Conservation (phyloP, 2,113 vertebrate species). For the Tangachromis dhanisi region DNA sequence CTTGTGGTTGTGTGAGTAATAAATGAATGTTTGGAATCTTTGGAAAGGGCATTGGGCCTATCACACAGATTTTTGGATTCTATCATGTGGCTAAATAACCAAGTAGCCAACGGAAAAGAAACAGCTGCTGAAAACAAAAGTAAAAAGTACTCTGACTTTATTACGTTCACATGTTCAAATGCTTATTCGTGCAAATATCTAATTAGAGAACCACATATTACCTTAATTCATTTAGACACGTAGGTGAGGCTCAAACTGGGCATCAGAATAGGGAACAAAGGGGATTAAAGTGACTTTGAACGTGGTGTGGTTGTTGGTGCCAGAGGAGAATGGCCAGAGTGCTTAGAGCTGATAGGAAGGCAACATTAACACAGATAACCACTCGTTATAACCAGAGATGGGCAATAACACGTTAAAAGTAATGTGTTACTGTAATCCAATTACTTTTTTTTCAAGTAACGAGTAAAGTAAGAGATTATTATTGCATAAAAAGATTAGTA, state of each 20-base stretch:
- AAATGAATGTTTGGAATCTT: background rate
- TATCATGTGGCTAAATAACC: background rate
- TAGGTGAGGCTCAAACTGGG: background rate
- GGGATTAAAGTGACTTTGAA: background rate
- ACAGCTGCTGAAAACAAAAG: background rate
- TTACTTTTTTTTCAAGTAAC: background rate
- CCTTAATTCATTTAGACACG: background rate
- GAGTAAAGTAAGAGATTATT: background rate
- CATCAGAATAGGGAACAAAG: background rate
- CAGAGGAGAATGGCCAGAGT: background rate
- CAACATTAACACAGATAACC: background rate
- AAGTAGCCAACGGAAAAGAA: fast-evolving
- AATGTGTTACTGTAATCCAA: background rate
- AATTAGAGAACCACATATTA: background rate
- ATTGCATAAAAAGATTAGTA: background rate
- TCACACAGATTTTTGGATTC: background rate
- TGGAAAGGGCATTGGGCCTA: background rate
- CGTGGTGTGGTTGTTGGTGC: background rate
- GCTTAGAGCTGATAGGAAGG: background rate
- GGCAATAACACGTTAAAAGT: fast-evolving
- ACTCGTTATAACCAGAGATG: background rate
- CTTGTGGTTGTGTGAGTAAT: background rate
- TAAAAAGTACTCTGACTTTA: background rate
- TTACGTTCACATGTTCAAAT: background rate
- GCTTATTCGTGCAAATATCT: background rate